Evolutionary conservation across 2,113 vertebrate species (phyloP).

Genomic region (Tychaedon coryphoeus): DNA sequence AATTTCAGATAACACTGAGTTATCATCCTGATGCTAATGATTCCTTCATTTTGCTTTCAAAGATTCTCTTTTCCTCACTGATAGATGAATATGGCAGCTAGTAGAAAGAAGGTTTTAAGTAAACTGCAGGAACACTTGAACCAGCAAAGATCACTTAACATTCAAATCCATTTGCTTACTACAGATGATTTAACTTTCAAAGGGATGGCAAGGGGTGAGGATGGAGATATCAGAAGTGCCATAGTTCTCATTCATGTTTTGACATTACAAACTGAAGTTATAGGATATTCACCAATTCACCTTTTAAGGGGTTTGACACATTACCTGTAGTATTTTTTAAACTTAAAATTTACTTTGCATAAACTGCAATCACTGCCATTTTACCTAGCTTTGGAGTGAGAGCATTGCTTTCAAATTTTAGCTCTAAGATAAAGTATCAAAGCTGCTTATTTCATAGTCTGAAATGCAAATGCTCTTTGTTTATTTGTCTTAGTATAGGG

Average conservation of each 20-base stretch:
- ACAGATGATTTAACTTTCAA: not conserved
- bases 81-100: not conserved
- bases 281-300: not conserved
- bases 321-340: not conserved
- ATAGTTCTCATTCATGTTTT: not conserved
- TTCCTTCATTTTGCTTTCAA: not conserved
- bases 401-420: not conserved
- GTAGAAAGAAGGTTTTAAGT: not conserved
- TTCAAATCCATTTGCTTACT: not conserved
- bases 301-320: not conserved
- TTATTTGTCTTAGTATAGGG: not conserved
- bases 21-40: not conserved
- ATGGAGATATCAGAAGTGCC: not conserved
- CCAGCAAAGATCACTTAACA: not conserved
- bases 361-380: not conserved
- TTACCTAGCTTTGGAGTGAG: not conserved
- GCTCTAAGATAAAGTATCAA: not conserved
- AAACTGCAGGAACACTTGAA: not conserved
- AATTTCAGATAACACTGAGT: not conserved
- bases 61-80: not conserved
- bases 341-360: not conserved
- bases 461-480: not conserved
- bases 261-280: not conserved
- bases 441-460: not conserved
- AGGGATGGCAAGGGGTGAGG: fast-evolving